These are phyloP conservation scores for Chaetodon trifascialis DNA, from an alignment of 2,113 vertebrate genomes.

Conservation along the genomic window DNA sequence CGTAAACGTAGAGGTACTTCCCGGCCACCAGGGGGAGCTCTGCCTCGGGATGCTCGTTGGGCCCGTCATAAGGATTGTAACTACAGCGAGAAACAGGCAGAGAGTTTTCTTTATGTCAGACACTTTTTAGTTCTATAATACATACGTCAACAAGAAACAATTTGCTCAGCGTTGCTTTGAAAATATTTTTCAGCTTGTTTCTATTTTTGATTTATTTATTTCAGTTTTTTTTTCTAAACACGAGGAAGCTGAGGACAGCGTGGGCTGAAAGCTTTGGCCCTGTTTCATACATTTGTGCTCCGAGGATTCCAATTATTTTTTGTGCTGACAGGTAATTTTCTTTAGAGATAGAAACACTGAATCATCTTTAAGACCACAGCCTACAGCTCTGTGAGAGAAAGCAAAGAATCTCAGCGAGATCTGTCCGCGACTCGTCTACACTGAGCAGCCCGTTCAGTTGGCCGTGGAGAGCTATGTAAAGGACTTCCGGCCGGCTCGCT, in stretches of 20 bases:
- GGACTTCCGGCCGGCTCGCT: constrained; percentile 9
- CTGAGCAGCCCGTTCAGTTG: constrained; percentile 15
- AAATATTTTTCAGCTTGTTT: constrained; percentile 26
- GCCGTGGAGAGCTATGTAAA: constrained; percentile 1
- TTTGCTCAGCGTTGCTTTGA: constrained; percentile 30
- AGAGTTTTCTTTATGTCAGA: constrained; percentile 18
- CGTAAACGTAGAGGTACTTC: constrained; percentile 98
- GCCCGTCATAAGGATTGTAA: constrained; percentile 98
- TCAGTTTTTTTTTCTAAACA: constrained; percentile 18
- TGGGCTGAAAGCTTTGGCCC: constrained; percentile 48
- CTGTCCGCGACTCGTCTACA: constrained; percentile 21
- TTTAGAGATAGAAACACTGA: constrained; percentile 64
- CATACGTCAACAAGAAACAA: neutral
- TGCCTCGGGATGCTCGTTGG: constrained; percentile 97
- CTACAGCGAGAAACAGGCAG: constrained; percentile 73
- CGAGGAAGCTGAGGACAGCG: constrained; percentile 22
- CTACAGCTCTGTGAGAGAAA: constrained; percentile 37
- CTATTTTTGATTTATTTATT: constrained; percentile 8
- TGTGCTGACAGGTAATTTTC: constrained; percentile 73
- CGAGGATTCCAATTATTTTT: constrained; percentile 73
- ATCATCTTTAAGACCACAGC: constrained; percentile 64
- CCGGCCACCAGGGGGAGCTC: constrained; percentile 97
- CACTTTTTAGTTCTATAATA: neutral
- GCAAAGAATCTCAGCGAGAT: constrained; percentile 40
- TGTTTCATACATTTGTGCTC: constrained; percentile 61